Evolutionary conservation across 2,888 invertebrate genomes (phyloP).

Genomic region (Mesochorus sp.): DNA sequence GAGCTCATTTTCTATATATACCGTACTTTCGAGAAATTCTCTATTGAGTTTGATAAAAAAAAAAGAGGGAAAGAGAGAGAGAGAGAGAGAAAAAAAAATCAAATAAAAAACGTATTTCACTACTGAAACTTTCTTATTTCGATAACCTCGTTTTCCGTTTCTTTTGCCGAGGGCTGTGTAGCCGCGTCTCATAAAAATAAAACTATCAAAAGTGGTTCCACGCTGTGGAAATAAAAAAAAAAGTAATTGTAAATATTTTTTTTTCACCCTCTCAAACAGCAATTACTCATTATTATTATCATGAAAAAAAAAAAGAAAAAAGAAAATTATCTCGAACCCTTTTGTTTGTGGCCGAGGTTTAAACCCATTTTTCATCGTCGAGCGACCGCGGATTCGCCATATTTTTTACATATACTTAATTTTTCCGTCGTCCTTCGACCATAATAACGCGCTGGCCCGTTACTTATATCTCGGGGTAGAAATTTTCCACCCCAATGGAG

Average conservation of each 20-base stretch:
- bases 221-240: background rate
- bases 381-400: background rate
- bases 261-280: background rate
- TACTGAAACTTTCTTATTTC: conserved; percentile 12
- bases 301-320: no score
- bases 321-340: background rate
- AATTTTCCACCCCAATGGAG: conserved; percentile 13
- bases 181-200: background rate
- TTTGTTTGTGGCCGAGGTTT: background rate
- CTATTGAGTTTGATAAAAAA: conserved; percentile 10
- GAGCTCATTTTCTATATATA: conserved; percentile 16
- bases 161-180: background rate
- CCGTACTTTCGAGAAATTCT: conserved; percentile 15
- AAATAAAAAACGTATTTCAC: background rate
- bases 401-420: conserved; percentile 11
- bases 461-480: background rate
- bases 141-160: conserved; percentile 6
- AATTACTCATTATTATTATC: background rate
- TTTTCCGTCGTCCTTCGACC: background rate
- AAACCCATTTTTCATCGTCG: background rate
- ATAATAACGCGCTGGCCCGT: conserved; percentile 26
- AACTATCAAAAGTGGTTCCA: background rate
- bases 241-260: background rate
- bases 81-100: background rate
- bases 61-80: no score